Conservation (phyloP, 2,888 invertebrate genomes). For the Lamellibrachia satsuma region DNA sequence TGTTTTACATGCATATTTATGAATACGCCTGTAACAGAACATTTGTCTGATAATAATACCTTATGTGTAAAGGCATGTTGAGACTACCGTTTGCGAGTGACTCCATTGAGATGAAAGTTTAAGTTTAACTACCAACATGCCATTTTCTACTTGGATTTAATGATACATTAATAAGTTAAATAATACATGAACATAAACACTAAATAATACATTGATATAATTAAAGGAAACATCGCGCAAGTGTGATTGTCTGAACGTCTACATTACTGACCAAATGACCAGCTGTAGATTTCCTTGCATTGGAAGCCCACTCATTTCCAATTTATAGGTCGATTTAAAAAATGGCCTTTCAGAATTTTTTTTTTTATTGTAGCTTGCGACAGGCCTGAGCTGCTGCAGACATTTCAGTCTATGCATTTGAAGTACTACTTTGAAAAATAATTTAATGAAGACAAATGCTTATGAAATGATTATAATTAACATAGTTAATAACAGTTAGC, state of each 20-base stretch:
- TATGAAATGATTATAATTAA: background rate
- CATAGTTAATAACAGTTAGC: background rate
- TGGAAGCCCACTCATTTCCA: background rate
- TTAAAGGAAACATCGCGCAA: background rate
- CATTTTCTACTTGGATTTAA: background rate
- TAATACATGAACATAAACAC: background rate
- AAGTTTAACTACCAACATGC: too few relatives aligned
- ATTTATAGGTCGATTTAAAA: background rate
- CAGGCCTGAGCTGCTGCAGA: too few relatives aligned
- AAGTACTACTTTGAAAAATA: background rate
- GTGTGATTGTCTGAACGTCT: background rate
- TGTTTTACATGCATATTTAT: too few relatives aligned
- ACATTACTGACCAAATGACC: too few relatives aligned
- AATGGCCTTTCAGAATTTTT: background rate
- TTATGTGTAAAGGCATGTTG: too few relatives aligned
- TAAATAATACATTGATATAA: too few relatives aligned
- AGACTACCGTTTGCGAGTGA: too few relatives aligned
- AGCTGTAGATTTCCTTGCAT: background rate
- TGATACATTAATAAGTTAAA: background rate
- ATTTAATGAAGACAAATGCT: background rate
- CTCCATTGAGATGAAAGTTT: too few relatives aligned
- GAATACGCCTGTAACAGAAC: too few relatives aligned
- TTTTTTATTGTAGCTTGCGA: background rate
- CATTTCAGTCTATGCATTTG: too few relatives aligned
- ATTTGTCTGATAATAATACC: too few relatives aligned